A percentile compares a stretch with the other conserved stretches of the same genome.
Evolutionary conservation across 2,888 invertebrate genomes (phyloP).

Genomic region (Myathropa florea): DNA sequence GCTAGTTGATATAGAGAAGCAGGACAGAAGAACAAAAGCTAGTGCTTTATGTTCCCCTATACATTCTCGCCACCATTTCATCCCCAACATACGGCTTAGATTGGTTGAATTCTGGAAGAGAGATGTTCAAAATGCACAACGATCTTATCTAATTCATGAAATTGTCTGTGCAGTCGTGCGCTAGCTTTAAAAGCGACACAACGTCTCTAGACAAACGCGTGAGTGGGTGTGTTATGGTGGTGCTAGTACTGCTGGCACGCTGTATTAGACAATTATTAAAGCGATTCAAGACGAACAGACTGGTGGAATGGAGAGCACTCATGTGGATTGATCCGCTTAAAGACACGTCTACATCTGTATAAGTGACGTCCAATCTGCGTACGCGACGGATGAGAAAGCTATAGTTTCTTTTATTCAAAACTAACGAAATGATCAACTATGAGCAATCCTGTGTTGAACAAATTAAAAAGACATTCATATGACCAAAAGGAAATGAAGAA

Average conservation of each 20-base stretch:
- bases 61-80: not conserved
- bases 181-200: slow-evolving; percentile 40
- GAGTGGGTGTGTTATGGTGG: not conserved
- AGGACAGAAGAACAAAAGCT: not conserved
- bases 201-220: slow-evolving; percentile 11
- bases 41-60: slow-evolving; percentile 16
- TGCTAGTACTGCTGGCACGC: not conserved
- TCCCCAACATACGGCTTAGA: not conserved
- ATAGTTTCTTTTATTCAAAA: not conserved
- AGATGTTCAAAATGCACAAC: slow-evolving; percentile 55
- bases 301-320: not conserved
- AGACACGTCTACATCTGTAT: slow-evolving; percentile 26
- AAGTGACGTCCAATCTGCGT: slow-evolving; percentile 2
- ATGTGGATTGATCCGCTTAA: slow-evolving; percentile 42
- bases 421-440: no score
- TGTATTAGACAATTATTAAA: slow-evolving; percentile 12
- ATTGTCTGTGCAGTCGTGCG: slow-evolving; percentile 35
- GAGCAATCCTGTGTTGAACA: no score
- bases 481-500: no score
- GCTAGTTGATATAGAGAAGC: slow-evolving; percentile 2
- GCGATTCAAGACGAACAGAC: slow-evolving; percentile 26
- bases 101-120: not conserved
- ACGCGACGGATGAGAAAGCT: slow-evolving; percentile 28
- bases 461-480: no score
- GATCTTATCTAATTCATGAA: slow-evolving; percentile 59